Evolutionary conservation across 2,113 vertebrate species (phyloP).

Genomic region (Pangasianodon gigas): DNA sequence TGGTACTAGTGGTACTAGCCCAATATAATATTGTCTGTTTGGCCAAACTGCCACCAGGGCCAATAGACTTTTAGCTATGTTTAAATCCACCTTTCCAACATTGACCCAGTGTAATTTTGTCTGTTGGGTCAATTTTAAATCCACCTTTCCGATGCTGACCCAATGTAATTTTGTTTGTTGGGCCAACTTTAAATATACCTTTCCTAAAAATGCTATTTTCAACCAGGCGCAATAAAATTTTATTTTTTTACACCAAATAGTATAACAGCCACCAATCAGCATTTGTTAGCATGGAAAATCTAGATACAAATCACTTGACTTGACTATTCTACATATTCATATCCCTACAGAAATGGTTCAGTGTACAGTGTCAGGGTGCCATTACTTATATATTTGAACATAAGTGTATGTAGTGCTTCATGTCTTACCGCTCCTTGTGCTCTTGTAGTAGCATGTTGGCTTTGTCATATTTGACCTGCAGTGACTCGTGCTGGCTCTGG

Average conservation of each 20-base stretch:
- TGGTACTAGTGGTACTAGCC: not conserved
- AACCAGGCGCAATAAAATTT: not conserved
- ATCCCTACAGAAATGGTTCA: not conserved
- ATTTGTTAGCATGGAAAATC: not conserved
- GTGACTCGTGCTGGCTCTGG: conserved; percentile 82
- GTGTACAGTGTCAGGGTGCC: not conserved
- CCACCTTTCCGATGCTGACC: not conserved
- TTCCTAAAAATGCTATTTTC: too few relatives aligned
- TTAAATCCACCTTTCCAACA: too few relatives aligned
- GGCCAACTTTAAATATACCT: not conserved
- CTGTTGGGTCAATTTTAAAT: not conserved
- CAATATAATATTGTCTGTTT: not conserved
- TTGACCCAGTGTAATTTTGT: not conserved
- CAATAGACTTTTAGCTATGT: too few relatives aligned
- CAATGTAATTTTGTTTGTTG: not conserved
- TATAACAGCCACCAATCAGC: not conserved
- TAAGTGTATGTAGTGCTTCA: not conserved
- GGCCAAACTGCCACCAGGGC: too few relatives aligned
- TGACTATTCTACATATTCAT: not conserved
- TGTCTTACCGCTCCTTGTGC: conserved; percentile 80
- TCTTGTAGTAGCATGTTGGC: conserved; percentile 85
- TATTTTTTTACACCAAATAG: not conserved
- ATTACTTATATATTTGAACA: not conserved
- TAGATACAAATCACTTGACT: not conserved
- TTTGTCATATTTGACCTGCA: conserved; percentile 87